These are phyloP conservation scores for Denticeps clupeoides DNA, from an alignment of 2,797 vertebrate genomes.

Conservation along the genomic window DNA sequence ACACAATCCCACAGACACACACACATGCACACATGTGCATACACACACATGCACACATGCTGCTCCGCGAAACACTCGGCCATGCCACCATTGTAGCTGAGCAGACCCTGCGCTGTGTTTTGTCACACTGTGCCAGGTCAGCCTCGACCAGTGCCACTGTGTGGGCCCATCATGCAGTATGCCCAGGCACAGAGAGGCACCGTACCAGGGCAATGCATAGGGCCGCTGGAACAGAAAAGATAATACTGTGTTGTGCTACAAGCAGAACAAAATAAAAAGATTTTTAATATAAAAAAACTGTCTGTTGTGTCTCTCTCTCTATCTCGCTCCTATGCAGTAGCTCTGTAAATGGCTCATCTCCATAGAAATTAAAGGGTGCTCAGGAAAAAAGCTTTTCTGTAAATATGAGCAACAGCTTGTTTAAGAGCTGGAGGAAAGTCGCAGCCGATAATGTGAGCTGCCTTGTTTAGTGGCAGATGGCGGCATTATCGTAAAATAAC, in stretches of 20 bases:
- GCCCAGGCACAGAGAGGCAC: constrained; percentile 18
- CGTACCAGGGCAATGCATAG: constrained; percentile 21
- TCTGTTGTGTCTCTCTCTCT: background rate
- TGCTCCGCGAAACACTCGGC: constrained; percentile 30
- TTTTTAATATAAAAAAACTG: constrained; percentile 56
- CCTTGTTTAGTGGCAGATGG: no score
- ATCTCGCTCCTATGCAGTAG: no score
- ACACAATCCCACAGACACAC: constrained; percentile 26
- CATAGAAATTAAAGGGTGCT: no score
- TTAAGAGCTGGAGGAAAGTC: no score
- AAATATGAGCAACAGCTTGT: no score
- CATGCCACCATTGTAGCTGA: constrained; percentile 26
- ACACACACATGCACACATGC: constrained; percentile 17
- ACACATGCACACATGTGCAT: constrained; percentile 18
- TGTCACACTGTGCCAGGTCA: constrained; percentile 35
- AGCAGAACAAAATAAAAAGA: constrained; percentile 55
- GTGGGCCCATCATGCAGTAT: constrained; percentile 27
- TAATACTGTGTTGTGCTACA: constrained; percentile 55
- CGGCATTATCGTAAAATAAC: no score
- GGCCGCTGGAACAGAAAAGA: constrained; percentile 36
- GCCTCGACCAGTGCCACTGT: constrained; percentile 28
- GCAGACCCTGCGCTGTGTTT: constrained; percentile 34
- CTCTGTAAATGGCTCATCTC: no score
- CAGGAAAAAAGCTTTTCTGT: no score
- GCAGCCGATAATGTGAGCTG: no score